Base-by-base conservation (phyloP, 35 echinoderm and acorn worm genomes). In the Acanthaster planci region DNA sequence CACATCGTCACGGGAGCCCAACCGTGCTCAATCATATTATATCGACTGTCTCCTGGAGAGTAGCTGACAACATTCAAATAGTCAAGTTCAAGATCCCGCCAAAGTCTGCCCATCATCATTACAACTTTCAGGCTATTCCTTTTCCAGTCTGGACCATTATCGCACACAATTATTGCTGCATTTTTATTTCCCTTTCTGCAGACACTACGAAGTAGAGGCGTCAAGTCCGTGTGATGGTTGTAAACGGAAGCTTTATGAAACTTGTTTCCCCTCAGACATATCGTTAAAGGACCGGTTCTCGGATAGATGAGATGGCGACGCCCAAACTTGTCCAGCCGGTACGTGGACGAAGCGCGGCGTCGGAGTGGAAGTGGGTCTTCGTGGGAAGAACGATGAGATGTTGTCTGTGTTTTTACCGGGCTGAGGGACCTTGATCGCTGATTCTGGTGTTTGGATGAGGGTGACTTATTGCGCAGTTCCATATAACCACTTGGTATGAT, bases 71-170 rank as follows among this genome's bases (percentile, higher is more conserved):
- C 0, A 42, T 22, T 17, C 78, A 81, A 30, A 81, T 81, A 81
- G 30, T 81, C 78, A 15, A 81, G 38, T 14, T 81, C 21, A 16
- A 51, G 23, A 52, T 81, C 78, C 47, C 78, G 39, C 44, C 78
- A 81, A 16, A 81, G 40, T 5, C 78, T 38, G 23, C 78, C 78
- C 37, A 50, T 81, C 10, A 0, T 51, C 2, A 81, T 81, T 19
- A 50, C 23, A 21, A 51, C 40, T 81, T 81, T 81, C 21, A 81
- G 17, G 47, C 38, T 50, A 15, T 50, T 50, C 78, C 51, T 81
- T 51, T 81, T 81, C 78, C 78, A 81, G 40, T 81, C 78, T 10
- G 78, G 78, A 7, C 78, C 78, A 17, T 81, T 81, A 23, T 81
- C 78, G n/a, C 15, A 50, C 18, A 40, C 37, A 12, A 81, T 80